Base-by-base conservation (phyloP, 23 tunicate species). In the Halocynthia aurantium region DNA sequence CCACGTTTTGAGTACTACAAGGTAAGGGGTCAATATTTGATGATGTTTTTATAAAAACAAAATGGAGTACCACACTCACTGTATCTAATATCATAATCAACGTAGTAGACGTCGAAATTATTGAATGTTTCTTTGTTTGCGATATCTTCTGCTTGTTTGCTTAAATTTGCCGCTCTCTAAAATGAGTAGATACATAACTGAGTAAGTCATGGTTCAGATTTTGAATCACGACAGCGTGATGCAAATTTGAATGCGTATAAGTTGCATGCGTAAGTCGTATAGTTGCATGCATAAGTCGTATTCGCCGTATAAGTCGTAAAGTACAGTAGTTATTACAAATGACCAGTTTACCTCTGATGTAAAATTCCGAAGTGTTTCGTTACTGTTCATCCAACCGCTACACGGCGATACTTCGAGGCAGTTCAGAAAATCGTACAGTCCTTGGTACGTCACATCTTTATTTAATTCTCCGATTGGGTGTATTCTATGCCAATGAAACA, bases 311-410 rank as follows among this genome's bases (percentile, higher is more conserved):
- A 65, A 65, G 70, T 5, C 70, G 70, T 65, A 11, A 65, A 20
- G 49, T 12, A n/a, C 21, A 67, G 5, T 17, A n/a, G 72, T 13
- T 12, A 5, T 17, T 5, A 12, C 50, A 19, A 11, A 13, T 2
- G 22, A n/a, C 5, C 5, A 67, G 57, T 21, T 20, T 56, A 84
- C 96, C 82, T 94, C 78, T 6, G 95, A 73, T 11, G 98, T 94
- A 10, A 94, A 50, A 51, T 94, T 57, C 51, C 98, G 67, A 10
- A 94, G 22, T 22, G 98, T 87, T 68, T 62, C 90, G 52, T 94
- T 94, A 19, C 73, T 87, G 73, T 84, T 87, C 98, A 94, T 94
- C 98, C 98, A 94, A 7, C 98, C 98, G 44, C 83, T 84, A 70
- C 98, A 94, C 10, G 98, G 98, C 6, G 94, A 81, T n/a, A 87